These are phyloP conservation scores for Calcarius lapponicus DNA, from an alignment of 2,797 vertebrate genomes.

Conservation along the genomic window DNA sequence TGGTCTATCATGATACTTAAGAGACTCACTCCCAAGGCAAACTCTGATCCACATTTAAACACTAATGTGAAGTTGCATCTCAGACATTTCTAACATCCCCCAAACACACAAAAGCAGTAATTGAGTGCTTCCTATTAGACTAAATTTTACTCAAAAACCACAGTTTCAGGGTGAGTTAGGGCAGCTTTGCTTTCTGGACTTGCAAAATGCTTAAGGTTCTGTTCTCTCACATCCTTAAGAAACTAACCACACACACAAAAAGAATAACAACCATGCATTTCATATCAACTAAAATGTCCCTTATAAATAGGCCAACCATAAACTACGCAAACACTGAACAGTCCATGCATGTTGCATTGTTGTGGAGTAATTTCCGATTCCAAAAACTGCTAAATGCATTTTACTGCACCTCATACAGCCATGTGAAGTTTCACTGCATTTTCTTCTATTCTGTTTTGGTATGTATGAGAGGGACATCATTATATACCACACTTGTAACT, in stretches of 20 bases:
- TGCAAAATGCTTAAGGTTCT: not conserved
- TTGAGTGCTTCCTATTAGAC: not conserved
- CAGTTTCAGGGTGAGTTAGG: not conserved
- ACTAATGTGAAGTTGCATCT: not conserved
- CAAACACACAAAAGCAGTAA: not conserved
- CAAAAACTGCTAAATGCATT: not conserved
- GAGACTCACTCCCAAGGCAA: not conserved
- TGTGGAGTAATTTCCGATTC: not conserved
- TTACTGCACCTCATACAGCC: not conserved
- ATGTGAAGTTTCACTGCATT: not conserved
- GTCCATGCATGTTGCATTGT: not conserved
- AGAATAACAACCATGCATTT: not conserved
- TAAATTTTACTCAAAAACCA: not conserved
- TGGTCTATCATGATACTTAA: not conserved
- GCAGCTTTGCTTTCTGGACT: not conserved
- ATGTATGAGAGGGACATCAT: not conserved
- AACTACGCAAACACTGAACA: not conserved
- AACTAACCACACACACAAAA: not conserved
- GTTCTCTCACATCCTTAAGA: not conserved
- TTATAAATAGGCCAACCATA: not conserved
- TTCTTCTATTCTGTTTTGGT: not conserved
- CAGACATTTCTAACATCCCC: not conserved
- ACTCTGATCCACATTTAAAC: not conserved
- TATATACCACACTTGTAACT: not conserved
- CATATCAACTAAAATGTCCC: not conserved